Conservation (phyloP, 2,888 invertebrate species). For the Cryptocheilus praepositus region DNA sequence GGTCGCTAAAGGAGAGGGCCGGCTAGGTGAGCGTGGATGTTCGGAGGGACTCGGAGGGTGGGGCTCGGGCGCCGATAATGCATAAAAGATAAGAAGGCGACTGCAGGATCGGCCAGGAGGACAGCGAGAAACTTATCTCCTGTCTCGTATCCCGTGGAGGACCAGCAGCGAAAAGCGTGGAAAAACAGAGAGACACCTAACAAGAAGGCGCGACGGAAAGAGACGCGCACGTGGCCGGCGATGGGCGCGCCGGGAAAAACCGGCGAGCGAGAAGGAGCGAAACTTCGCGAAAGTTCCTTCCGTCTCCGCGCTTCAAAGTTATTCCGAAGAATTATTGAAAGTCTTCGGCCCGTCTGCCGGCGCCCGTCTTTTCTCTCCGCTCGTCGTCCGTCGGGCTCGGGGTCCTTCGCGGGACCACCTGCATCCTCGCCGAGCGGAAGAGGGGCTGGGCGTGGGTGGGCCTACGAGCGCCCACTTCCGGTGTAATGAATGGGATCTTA, state of each 20-base stretch:
- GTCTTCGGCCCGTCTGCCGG: slow-evolving; percentile 49
- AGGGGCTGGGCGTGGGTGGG: slow-evolving; percentile 10
- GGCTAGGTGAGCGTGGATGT: slow-evolving; percentile 5
- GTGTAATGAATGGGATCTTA: slow-evolving; percentile 68
- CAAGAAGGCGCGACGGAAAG: neutral
- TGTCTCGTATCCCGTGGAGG: slow-evolving; percentile 25
- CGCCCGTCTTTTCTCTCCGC: slow-evolving; percentile 12
- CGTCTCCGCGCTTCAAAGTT: slow-evolving; percentile 59
- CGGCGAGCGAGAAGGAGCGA: slow-evolving; percentile 21
- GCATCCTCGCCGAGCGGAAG: slow-evolving; percentile 26
- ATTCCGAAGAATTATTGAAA: slow-evolving; percentile 69
- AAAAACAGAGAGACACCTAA: slow-evolving; percentile 12
- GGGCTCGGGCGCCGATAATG: slow-evolving; percentile 59
- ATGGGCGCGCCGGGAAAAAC: slow-evolving; percentile 3
- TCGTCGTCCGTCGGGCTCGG: slow-evolving; percentile 18
- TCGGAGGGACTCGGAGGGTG: slow-evolving; percentile 22
- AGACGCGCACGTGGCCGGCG: neutral
- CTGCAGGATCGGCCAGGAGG: slow-evolving; percentile 34
- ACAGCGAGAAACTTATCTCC: slow-evolving; percentile 52
- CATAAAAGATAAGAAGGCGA: slow-evolving; percentile 67
- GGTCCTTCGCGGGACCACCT: slow-evolving; percentile 41
- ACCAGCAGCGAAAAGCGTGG: slow-evolving; percentile 17
- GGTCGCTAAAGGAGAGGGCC: slow-evolving; percentile 22
- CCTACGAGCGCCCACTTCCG: slow-evolving; percentile 58
- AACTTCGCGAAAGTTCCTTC: slow-evolving; percentile 49